Conservation (phyloP, 2,888 invertebrate genomes). For the Nesidiocoris tenuis region DNA sequence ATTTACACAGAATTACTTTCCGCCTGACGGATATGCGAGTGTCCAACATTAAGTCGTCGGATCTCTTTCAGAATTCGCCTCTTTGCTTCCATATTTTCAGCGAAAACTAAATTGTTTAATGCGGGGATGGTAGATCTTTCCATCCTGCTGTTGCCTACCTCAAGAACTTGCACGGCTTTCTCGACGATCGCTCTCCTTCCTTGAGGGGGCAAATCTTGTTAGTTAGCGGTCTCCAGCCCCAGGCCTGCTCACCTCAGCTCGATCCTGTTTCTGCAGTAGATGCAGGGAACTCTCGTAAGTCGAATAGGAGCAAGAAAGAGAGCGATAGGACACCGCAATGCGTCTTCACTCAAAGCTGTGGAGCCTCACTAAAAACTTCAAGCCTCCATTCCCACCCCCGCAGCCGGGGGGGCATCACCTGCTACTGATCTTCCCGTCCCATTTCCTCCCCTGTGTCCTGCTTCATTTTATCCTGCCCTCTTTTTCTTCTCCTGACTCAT, state of each 20-base stretch:
- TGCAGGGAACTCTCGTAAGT: not conserved
- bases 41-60: too few species aligned
- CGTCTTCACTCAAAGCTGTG: not conserved
- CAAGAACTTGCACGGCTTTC: too few species aligned
- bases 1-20: too few species aligned
- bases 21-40: too few species aligned
- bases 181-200: too few species aligned
- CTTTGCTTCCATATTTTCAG: too few species aligned
- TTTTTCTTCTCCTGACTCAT: slow-evolving; percentile 4
- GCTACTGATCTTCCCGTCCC: not conserved
- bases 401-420: too few species aligned
- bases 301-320: not conserved
- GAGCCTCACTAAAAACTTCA: not conserved
- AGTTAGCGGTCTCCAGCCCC: not conserved
- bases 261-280: not conserved
- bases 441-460: not conserved
- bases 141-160: not conserved
- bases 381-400: not conserved
- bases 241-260: too few species aligned
- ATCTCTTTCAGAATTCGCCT: too few species aligned
- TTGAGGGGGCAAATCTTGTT: not conserved
- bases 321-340: not conserved
- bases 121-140: too few species aligned
- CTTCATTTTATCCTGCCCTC: not conserved
- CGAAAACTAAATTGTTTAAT: too few species aligned